Evolutionary conservation across 2,888 invertebrate species (phyloP), one percentile per base, ranked within the genome.

Genomic region (Lasioglossum lativentre): DNA sequence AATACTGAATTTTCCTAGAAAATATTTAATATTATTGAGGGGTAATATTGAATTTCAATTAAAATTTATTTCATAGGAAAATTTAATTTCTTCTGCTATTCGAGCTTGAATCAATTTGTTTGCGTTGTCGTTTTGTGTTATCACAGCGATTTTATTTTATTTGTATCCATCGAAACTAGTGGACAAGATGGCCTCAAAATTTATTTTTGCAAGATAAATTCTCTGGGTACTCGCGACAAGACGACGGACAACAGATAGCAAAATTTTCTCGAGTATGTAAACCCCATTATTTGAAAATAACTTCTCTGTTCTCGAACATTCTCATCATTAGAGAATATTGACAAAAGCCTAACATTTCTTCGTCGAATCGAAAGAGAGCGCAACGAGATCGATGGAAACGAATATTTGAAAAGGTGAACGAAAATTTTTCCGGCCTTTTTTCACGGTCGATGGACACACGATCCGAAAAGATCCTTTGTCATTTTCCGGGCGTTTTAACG

Each of bases 401-500:
- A 23, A 52, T 2, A 59, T 66, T 66, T 16, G 34, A 19, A 14
- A 66, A 59, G 4, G 14, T n/a, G 12, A 27, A 59, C 10, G 27
- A 59, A 59, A 27, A 27, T 59, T 59, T 59, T 14, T 4, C n/a
- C 56, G 12, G 56, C 23, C 52, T 23, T 27, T 59, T 59, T 59
- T 27, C 56, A 59, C 27, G 56, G n/a, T 12, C 27, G 56, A 59
- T 27, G 56, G 1, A 59, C 1, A 59, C 12, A 14, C 56, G 56
- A 27, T 59, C 27, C 56, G 23, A n/a, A 56, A 27, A 27, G 27
- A 59, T 59, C 14, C 12, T 68, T 68, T 34, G 66, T 34, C 66
- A 27, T 71, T 38, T 74, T 74, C 52, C 70, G 34, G 42, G 3
- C 52, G 52, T 52, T 52, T 52, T 52, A 52, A 23, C 52, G 66